Evolutionary conservation across 2,113 vertebrate genomes (phyloP).

Genomic region (Macrotis lagotis): DNA sequence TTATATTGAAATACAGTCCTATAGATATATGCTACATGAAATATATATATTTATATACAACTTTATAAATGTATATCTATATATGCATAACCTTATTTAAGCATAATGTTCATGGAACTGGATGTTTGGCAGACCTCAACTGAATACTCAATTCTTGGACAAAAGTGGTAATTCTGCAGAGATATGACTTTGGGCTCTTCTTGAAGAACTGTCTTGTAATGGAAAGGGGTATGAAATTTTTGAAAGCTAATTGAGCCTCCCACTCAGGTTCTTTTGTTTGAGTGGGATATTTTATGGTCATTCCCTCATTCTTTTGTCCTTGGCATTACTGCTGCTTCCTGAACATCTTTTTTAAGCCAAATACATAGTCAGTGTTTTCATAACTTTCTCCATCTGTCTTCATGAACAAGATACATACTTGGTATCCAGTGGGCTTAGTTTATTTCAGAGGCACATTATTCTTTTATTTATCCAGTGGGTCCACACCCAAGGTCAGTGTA

Average conservation of each 20-base stretch:
- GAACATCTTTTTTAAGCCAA: slow-evolving; percentile 15
- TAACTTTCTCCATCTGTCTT: slow-evolving; percentile 54
- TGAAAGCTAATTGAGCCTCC: neutral
- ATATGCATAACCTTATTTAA: neutral
- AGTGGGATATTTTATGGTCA: slow-evolving; percentile 27
- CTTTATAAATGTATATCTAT: neutral
- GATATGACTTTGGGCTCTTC: neutral
- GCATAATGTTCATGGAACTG: neutral
- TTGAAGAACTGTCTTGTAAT: neutral
- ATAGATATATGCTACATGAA: neutral
- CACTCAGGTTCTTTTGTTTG: slow-evolving; percentile 28
- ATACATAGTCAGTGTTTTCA: slow-evolving; percentile 3
- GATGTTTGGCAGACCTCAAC: neutral
- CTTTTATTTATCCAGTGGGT: slow-evolving; percentile 55
- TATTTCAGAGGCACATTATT: slow-evolving; percentile 65
- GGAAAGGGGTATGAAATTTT: neutral
- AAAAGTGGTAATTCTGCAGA: neutral
- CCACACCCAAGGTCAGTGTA: neutral
- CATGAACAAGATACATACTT: slow-evolving; percentile 55
- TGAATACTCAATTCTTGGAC: neutral
- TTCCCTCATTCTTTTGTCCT: slow-evolving; percentile 46
- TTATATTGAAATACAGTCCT: neutral
- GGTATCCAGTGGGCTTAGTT: slow-evolving; percentile 61
- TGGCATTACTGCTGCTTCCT: neutral
- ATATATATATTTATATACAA: neutral